A percentile compares a stretch with the other conserved stretches of the same genome.
These are phyloP conservation scores for Sycophila texana DNA, from an alignment of 2,888 invertebrate species.

Conservation along the genomic window DNA sequence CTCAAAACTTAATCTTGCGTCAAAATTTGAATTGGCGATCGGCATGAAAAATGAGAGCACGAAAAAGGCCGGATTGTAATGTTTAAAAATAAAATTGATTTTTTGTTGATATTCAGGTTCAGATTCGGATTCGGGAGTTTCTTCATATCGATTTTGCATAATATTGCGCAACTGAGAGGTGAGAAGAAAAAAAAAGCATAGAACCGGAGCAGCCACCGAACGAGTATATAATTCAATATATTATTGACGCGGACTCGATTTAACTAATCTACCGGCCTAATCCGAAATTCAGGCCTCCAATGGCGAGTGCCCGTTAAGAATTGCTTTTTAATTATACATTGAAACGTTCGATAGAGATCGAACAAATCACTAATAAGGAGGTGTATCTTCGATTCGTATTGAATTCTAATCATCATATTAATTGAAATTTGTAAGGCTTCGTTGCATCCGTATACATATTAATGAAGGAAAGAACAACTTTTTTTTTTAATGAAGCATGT, in stretches of 20 bases:
- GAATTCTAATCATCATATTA: slow-evolving; percentile 2
- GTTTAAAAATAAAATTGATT: too few relatives aligned
- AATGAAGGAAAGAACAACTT: background rate
- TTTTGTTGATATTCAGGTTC: too few relatives aligned
- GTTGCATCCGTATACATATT: slow-evolving; percentile 22
- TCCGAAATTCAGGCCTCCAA: slow-evolving; percentile 1
- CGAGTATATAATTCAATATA: background rate
- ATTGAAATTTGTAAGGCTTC: slow-evolving; percentile 8
- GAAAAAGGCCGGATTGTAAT: too few relatives aligned
- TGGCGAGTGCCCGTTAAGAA: slow-evolving; percentile 9
- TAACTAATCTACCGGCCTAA: background rate
- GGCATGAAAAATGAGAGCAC: too few relatives aligned
- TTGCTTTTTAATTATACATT: slow-evolving; percentile 17
- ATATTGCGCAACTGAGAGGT: background rate
- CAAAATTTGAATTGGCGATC: too few relatives aligned
- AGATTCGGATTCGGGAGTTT: background rate
- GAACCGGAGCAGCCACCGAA: background rate
- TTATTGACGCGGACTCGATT: slow-evolving; percentile 7
- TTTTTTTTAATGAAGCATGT: background rate
- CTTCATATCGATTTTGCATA: slow-evolving; percentile 9
- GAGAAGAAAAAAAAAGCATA: slow-evolving; percentile 9
- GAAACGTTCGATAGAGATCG: slow-evolving; percentile 6
- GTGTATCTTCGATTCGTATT: background rate
- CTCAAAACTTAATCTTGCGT: too few relatives aligned
- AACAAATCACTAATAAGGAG: background rate